phyloP scores from a whole-genome alignment of 1,140 invertebrate genomes.

The Ylistrum balloti region DNA sequence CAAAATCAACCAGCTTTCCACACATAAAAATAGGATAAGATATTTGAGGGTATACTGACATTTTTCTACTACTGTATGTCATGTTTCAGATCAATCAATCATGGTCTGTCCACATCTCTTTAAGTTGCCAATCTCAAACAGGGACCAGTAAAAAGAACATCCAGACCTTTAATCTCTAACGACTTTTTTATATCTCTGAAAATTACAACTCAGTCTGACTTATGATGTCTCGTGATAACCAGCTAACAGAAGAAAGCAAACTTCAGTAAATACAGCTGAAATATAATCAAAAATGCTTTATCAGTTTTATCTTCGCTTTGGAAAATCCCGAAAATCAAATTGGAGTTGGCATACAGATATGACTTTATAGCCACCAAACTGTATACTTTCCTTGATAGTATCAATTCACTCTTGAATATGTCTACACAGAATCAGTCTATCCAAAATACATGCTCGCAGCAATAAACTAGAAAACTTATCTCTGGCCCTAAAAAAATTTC shows the following conservation, averaged over 20 bases:
- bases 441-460: background rate
- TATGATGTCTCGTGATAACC: background rate
- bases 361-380: background rate
- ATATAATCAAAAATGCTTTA: background rate
- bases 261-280: background rate
- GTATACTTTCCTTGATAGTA: background rate
- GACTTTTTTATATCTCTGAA: background rate
- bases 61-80: too few relatives aligned
- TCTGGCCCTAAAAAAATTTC: background rate
- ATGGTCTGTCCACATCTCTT: background rate
- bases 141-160: background rate
- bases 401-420: background rate
- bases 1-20: too few relatives aligned
- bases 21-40: too few relatives aligned
- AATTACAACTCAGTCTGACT: background rate
- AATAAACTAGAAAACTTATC: background rate
- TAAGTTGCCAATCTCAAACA: background rate
- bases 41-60: too few relatives aligned
- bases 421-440: background rate
- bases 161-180: background rate
- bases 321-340: background rate
- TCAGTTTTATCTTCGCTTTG: background rate
- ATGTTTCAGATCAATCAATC: background rate
- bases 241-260: background rate
- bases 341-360: constrained; percentile 23